Evolutionary conservation across 2,888 invertebrate genomes (phyloP), one percentile per base, ranked within the genome.

Genomic region (Phalera bucephala): DNA sequence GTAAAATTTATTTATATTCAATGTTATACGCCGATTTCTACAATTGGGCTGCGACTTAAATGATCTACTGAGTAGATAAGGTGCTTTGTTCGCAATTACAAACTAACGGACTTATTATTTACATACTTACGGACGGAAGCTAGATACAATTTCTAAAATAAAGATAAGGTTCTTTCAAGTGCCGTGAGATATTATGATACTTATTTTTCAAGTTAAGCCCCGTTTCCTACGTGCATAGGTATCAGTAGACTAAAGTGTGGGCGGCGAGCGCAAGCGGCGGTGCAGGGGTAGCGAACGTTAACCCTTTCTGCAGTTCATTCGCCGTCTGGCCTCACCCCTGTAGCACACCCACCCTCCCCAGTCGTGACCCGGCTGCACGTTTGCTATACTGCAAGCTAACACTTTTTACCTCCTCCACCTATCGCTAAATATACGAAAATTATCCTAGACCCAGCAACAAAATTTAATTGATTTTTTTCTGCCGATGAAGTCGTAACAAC

Each of bases 251-350:
- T 60, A 62, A 61, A 67, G 52, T 67, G 77, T 82, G 75, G 81
- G 82, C 74, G 78, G 75, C 70, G 73, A 72, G 72, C 79, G 75
- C 80, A 79, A 80, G 74, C 80, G 69, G 14, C 71, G 74, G 74
- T 90, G 88, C 88, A 89, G 87, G 88, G 87, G 88, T 83, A 83
- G 89, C 89, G 88, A 68, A 80, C 91, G 74, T 82, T 86, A 86
- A 87, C 76, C 91, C 91, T 74, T 91, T 88, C 78, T 91, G 85
- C 89, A 92, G 92, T 88, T 91, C 91, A 87, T 91, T 91, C 85
- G 86, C 89, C 83, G 91, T 91, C 91, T 91, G 89, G 91, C 90
- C 91, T 85, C 91, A 91, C 86, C 90, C 91, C 85, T 68, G 62
- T 51, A 59, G 43, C 35, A 72, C 74, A 54, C 83, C 80, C 72